Conservation (phyloP, 53 echinoderm and acorn worm genomes). For the Apostichopus leukothele region DNA sequence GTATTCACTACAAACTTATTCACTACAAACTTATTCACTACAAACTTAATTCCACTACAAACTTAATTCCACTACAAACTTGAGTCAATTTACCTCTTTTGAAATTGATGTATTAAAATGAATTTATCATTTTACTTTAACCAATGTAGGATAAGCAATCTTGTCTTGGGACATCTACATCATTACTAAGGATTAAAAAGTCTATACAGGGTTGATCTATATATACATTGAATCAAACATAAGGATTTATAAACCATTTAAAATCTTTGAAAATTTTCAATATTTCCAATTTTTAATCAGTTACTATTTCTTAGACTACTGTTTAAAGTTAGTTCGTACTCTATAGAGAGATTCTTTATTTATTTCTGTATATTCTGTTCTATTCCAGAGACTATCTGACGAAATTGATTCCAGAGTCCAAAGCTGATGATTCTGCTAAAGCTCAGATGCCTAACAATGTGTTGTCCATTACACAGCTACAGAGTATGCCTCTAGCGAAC, state of each 20-base stretch:
- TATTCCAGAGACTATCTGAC: conserved; percentile 80
- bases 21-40: too few relatives aligned
- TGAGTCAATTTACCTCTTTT: too few relatives aligned
- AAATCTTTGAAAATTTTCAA: not conserved
- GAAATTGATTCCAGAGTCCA: conserved; percentile 72
- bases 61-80: too few relatives aligned
- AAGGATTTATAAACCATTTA: not conserved
- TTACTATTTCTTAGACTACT: not conserved
- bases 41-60: too few relatives aligned
- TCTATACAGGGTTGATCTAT: too few relatives aligned
- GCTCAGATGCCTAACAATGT: conserved; percentile 81
- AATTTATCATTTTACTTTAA: too few relatives aligned
- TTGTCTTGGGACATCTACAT: too few relatives aligned
- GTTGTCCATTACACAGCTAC: conserved; percentile 89
- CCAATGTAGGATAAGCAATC: too few relatives aligned
- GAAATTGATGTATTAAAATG: too few relatives aligned
- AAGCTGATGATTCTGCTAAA: conserved; percentile 66
- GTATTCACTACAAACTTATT: too few relatives aligned
- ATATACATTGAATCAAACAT: too few relatives aligned
- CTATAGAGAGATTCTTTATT: not conserved
- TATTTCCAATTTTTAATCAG: not conserved
- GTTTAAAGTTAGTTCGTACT: not conserved
- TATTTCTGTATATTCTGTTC: not conserved
- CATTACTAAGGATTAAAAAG: too few relatives aligned
- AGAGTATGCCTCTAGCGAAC: conserved; percentile 76